Conservation (phyloP, 1,140 invertebrate species). For the Lanistes nyassanus region DNA sequence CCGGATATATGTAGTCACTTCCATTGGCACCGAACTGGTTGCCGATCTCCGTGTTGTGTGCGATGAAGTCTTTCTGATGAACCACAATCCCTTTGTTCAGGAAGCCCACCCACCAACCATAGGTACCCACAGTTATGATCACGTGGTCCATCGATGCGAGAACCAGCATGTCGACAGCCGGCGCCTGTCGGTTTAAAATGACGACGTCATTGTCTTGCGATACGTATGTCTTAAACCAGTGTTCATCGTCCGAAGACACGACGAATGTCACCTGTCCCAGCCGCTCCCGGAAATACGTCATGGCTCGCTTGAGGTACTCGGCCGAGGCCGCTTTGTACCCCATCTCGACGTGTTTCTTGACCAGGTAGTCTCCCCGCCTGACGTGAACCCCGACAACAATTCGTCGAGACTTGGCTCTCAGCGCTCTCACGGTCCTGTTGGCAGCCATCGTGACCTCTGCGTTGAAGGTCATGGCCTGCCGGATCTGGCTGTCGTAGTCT, state of each 20-base stretch:
- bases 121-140: slow-evolving; percentile 49
- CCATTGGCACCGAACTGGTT: background rate
- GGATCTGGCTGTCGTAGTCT: background rate
- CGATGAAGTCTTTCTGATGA: slow-evolving; percentile 13
- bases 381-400: too few species aligned
- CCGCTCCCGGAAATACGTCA: slow-evolving; percentile 7
- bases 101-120: slow-evolving; percentile 53
- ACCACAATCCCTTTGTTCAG: slow-evolving; percentile 42
- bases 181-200: background rate
- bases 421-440: background rate
- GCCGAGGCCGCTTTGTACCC: background rate
- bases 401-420: background rate
- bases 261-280: slow-evolving; percentile 9
- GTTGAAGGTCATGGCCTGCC: background rate
- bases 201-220: slow-evolving; percentile 4
- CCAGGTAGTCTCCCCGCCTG: too few species aligned
- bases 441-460: background rate
- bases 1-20: background rate
- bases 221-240: background rate
- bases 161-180: slow-evolving; percentile 47
- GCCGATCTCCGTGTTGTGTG: background rate
- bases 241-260: slow-evolving; percentile 7
- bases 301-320: slow-evolving; percentile 9
- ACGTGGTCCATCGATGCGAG: slow-evolving; percentile 45
- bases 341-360: too few species aligned